phyloP scores from a whole-genome alignment of 2,888 invertebrate genomes.

The Netelia fuscicornis region DNA sequence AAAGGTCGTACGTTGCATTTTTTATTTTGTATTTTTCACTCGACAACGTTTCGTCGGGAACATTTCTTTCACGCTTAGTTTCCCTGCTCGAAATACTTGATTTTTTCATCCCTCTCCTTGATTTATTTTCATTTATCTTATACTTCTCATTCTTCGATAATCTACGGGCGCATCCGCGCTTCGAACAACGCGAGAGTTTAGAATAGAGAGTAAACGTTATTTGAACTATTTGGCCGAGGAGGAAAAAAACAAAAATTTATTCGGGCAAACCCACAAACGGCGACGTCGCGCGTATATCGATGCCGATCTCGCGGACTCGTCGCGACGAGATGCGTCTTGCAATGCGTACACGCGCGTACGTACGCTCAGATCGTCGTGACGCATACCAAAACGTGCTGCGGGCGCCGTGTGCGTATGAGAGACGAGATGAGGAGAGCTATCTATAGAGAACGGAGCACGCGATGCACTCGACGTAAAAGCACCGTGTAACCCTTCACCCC shows the following conservation, averaged over 20 bases:
- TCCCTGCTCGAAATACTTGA: constrained; percentile 7
- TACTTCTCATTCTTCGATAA: constrained; percentile 59
- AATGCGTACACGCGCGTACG: constrained; percentile 30
- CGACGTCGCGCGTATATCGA: constrained; percentile 35
- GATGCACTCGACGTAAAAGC: constrained; percentile 66
- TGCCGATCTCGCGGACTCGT: constrained; percentile 45
- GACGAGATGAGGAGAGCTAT: constrained; percentile 69
- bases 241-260: background rate
- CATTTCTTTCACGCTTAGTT: constrained; percentile 38
- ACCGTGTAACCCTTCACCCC: constrained; percentile 53
- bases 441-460: constrained; percentile 75
- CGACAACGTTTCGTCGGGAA: constrained; percentile 57
- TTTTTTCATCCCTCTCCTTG: background rate
- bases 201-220: constrained; percentile 17
- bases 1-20: constrained; percentile 4
- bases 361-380: constrained; percentile 62
- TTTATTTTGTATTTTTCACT: constrained; percentile 46
- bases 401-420: background rate
- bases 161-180: constrained; percentile 57
- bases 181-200: constrained; percentile 5
- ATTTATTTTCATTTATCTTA: constrained; percentile 47
- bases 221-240: background rate
- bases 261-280: constrained; percentile 41
- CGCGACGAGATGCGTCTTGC: constrained; percentile 35
- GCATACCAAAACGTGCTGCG: constrained; percentile 69